These are phyloP conservation scores for Stomatorhinus ivindoensis DNA, from an alignment of 2,113 vertebrate species.

Conservation along the genomic window DNA sequence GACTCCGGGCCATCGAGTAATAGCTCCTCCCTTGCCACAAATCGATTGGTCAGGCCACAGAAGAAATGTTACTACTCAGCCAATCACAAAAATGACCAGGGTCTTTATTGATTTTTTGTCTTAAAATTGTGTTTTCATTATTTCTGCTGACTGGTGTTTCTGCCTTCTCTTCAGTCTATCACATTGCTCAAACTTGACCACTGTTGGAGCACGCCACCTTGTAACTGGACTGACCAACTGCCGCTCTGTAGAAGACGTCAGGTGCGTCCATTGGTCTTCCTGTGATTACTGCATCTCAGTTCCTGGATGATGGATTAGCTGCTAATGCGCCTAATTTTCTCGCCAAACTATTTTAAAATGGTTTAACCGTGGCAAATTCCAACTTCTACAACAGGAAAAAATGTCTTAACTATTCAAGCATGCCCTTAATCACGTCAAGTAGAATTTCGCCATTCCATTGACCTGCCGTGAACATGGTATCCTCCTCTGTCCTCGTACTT, in stretches of 20 bases:
- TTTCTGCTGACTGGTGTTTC: neutral
- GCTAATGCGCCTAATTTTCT: neutral
- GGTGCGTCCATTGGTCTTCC: conserved; percentile 32
- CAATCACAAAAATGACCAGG: neutral
- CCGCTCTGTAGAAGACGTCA: conserved; percentile 41
- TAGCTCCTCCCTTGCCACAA: neutral
- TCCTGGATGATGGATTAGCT: neutral
- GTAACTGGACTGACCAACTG: conserved; percentile 39
- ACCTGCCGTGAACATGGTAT: neutral
- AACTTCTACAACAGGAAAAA: neutral
- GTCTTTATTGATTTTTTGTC: neutral
- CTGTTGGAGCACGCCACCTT: conserved; percentile 33
- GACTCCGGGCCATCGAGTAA: conserved; percentile 61
- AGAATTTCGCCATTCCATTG: neutral
- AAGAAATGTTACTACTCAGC: neutral
- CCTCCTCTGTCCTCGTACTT: neutral
- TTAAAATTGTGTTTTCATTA: neutral
- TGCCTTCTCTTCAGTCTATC: conserved; percentile 43
- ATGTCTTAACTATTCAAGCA: neutral
- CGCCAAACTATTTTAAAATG: neutral
- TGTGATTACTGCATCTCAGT: neutral
- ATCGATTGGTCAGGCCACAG: neutral
- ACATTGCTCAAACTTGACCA: conserved; percentile 38
- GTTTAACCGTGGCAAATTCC: neutral
- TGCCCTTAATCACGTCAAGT: neutral